Evolutionary conservation across 2,888 invertebrate species (phyloP), one percentile per base, ranked within the genome.

Genomic region (Microctonus aethiopoides): DNA sequence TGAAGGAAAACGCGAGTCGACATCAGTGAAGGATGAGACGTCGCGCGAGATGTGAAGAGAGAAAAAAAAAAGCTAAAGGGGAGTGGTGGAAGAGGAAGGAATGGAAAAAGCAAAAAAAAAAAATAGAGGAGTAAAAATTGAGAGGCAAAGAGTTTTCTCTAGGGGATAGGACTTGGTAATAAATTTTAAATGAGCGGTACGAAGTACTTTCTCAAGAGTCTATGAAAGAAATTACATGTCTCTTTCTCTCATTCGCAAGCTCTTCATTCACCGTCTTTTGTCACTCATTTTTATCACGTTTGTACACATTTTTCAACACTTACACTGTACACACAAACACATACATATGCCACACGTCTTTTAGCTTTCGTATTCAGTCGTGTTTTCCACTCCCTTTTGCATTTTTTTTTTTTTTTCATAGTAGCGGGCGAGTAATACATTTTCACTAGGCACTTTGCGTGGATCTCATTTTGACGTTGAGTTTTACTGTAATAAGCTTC

Each of bases 61-160:
- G 16, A 46, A 20, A 7, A 0, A 5, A 16, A n/a, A 7, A 5
- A 6, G n/a, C n/a, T n/a, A n/a, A n/a, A n/a, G n/a, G n/a, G n/a
- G 16, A 46, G 46, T n/a, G 46, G 73, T 66, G 69, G 57, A 59
- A 59, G 56, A 34, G 32, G 29, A 54, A 57, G 62, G 65, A 65
- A 51, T 32, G 39, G n/a, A 57, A 69, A 73, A 61, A 61, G 41
- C 6, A n/a, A 16, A 20, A 20, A n/a, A 46, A 56, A 11, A 60
- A 22, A 46, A 51, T 56, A 60, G 36, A 65, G 36, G 54, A 22
- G 29, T 24, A 68, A 61, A 51, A 61, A 68, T 52, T 61, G 56
- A 24, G 46, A 24, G 57, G 52, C 56, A 68, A 63, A 68, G 75
- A 73, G 76, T 69, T 73, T 20, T 56, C 51, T 41, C 67, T 7